Evolutionary conservation across 1,140 invertebrate species (phyloP), one percentile per base, ranked within the genome.

Genomic region (Drosophila nigrodunni): DNA sequence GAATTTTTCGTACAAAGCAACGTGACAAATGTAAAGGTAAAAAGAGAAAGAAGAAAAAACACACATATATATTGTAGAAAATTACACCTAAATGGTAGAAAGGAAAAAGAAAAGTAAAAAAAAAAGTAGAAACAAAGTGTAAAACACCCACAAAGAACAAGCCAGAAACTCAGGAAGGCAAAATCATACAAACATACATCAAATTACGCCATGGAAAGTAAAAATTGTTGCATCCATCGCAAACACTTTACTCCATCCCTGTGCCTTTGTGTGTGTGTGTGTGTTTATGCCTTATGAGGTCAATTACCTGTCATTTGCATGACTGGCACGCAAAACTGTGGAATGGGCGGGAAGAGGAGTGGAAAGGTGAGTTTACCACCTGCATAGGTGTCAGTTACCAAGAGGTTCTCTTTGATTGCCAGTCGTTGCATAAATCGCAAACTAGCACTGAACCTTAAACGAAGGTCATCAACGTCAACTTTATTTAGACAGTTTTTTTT

Each of bases 301-400:
- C 83, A 88, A 88, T 88, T 88, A 88, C 83, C 83, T 88, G 85
- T 88, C 85, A 88, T 88, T 88, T 88, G 80, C 83, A 88, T 88
- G 85, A 88, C 85, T 77, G 85, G 67, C 70, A 50, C 67, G 18
- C 66, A 49, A 58, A 60, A 21, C 54, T n/a, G 37, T n/a, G 50
- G n/a, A 15, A 8, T 10, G 47, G 34, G 44, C 9, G 41, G 15
- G 30, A 41, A 41, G 39, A 25, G 15, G n/a, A 49, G 49, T 47
- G 41, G 7, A 50, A 10, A 30, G 34, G 47, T 64, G 35, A 55
- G 71, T 68, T 73, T 62, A 15, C 47, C 25, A 41, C 55, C 61
- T 70, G 66, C 47, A 44, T 68, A 54, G 83, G 83, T 88, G 85
- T 88, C 83, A 89, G 77, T 88, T 88, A 80, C 74, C 50, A 59